phyloP scores from a whole-genome alignment of 1,140 invertebrate genomes.

The Magallana angulata region DNA sequence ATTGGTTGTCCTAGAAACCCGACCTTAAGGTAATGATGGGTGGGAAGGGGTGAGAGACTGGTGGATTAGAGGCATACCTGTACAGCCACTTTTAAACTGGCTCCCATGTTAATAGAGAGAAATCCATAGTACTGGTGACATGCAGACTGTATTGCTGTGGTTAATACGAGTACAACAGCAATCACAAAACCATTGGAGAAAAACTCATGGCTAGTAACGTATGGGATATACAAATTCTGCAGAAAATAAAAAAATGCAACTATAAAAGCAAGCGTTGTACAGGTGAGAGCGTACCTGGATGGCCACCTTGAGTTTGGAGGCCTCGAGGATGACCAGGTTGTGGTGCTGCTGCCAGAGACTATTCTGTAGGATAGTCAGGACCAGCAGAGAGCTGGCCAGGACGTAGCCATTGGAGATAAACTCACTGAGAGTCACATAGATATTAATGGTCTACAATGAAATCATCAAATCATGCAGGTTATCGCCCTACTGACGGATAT shows the following conservation, averaged over 20 bases:
- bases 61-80: slow-evolving; percentile 80
- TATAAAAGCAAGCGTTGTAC: background rate
- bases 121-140: slow-evolving; percentile 92
- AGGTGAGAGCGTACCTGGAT: slow-evolving; percentile 83
- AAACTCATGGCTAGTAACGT: slow-evolving; percentile 83
- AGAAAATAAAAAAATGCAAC: background rate
- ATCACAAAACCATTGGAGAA: slow-evolving; percentile 90
- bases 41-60: no score
- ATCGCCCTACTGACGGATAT: background rate
- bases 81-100: slow-evolving; percentile 88
- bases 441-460: slow-evolving; percentile 14
- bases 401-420: slow-evolving; percentile 89
- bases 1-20: no score
- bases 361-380: slow-evolving; percentile 88
- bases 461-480: background rate
- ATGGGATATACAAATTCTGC: slow-evolving; percentile 42
- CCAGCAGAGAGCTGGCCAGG: slow-evolving; percentile 86
- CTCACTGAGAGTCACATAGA: slow-evolving; percentile 81
- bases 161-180: slow-evolving; percentile 86
- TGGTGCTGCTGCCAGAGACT: slow-evolving; percentile 91
- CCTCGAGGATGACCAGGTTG: slow-evolving; percentile 89
- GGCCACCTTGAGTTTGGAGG: slow-evolving; percentile 88
- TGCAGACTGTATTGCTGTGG: slow-evolving; percentile 87
- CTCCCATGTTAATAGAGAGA: slow-evolving; percentile 89
- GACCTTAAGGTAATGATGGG: no score